Conservation (phyloP, 2,888 invertebrate species). For the Aphrophora alni region DNA sequence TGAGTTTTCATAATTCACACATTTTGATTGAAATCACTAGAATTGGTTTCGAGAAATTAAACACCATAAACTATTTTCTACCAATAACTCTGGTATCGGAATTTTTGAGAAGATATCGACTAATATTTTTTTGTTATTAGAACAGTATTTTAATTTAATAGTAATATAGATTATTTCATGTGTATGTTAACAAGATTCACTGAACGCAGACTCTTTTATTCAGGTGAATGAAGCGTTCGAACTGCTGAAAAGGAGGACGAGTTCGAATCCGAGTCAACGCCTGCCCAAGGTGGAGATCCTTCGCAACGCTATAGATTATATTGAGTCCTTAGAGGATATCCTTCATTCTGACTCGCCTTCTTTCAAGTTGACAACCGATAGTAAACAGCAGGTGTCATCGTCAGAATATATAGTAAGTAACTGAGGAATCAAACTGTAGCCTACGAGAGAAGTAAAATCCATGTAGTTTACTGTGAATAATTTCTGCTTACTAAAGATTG, state of each 20-base stretch:
- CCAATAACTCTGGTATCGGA: too few species aligned
- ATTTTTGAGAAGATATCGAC: too few species aligned
- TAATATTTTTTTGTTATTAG: too few species aligned
- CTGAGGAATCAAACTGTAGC: background rate
- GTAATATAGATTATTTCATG: too few species aligned
- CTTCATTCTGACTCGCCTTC: constrained; percentile 60
- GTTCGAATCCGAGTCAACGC: constrained; percentile 94
- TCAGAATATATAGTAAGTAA: constrained; percentile 26
- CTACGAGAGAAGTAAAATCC: background rate
- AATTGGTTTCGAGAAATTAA: too few species aligned
- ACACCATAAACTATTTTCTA: too few species aligned
- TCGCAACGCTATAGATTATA: constrained; percentile 97
- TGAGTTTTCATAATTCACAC: too few species aligned
- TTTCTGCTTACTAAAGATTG: too few species aligned
- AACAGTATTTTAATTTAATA: too few species aligned
- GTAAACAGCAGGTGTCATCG: background rate
- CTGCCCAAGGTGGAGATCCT: constrained; percentile 98
- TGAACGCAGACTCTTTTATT: constrained; percentile 46
- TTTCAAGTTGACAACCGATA: background rate
- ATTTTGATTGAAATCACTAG: too few species aligned
- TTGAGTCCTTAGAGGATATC: constrained; percentile 87
- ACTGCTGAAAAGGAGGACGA: constrained; percentile 87
- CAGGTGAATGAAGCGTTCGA: constrained; percentile 99
- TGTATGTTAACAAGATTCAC: too few species aligned
- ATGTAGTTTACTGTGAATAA: background rate